These are phyloP conservation scores for Cremastinae sp. DNA, from an alignment of 2,888 invertebrate genomes.

Conservation along the genomic window DNA sequence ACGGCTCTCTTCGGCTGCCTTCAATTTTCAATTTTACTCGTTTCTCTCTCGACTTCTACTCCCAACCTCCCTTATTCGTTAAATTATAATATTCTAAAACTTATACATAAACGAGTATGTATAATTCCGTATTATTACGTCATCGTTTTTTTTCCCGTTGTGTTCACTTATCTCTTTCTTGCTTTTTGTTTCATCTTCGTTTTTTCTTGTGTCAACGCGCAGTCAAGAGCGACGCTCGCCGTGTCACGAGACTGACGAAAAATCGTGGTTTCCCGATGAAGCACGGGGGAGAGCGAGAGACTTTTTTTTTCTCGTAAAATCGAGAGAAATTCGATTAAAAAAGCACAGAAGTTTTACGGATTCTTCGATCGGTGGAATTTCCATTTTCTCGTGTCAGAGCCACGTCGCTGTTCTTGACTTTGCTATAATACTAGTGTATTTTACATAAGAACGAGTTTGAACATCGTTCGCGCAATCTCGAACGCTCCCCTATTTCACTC, in stretches of 20 bases:
- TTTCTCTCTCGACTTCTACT: conserved; percentile 28
- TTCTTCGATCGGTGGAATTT: conserved; percentile 3
- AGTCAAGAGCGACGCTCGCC: conserved; percentile 35
- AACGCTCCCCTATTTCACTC: conserved; percentile 25
- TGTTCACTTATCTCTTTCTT: conserved; percentile 7
- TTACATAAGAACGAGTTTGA: conserved; percentile 61
- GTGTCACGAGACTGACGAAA: conserved; percentile 35
- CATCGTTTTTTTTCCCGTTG: not conserved
- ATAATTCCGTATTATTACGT: conserved; percentile 64
- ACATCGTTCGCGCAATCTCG: conserved; percentile 44
- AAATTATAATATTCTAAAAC: conserved; percentile 68
- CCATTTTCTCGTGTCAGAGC: conserved; percentile 35
- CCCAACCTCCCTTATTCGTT: conserved; percentile 48
- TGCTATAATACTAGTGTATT: conserved; percentile 63
- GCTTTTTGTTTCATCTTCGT: conserved; percentile 5
- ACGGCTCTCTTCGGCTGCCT: conserved; percentile 46
- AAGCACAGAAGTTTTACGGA: not conserved
- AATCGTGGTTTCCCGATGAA: conserved; percentile 19
- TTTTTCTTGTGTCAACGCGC: conserved; percentile 4
- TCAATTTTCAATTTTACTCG: conserved; percentile 26
- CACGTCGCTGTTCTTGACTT: conserved; percentile 40
- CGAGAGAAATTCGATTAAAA: not conserved
- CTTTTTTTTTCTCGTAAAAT: not conserved
- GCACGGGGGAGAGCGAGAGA: not conserved
- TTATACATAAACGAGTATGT: conserved; percentile 70